Conservation (phyloP, 1,140 invertebrate genomes). For the Anthonomus grandis region DNA sequence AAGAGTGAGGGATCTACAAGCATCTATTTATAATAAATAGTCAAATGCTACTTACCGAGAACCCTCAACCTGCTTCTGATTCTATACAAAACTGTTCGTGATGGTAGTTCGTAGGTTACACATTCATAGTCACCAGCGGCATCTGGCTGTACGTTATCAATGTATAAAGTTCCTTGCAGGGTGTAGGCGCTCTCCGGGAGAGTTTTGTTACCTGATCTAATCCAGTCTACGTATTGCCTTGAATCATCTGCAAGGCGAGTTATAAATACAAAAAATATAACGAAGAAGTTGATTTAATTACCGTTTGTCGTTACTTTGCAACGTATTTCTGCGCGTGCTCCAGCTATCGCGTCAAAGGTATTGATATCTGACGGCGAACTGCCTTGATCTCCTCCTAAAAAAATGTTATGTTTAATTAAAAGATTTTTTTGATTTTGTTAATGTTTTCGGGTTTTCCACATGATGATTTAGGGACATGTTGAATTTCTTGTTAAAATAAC, state of each 20-base stretch:
- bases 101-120: constrained; percentile 49
- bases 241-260: constrained; percentile 4
- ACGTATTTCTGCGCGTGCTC: constrained; percentile 62
- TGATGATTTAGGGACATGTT: no score
- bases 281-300: background rate
- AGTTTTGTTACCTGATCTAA: constrained; percentile 57
- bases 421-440: no score
- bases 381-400: constrained; percentile 23
- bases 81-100: constrained; percentile 26
- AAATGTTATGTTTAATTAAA: no score
- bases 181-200: constrained; percentile 61
- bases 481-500: no score
- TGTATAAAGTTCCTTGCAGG: constrained; percentile 58
- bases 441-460: no score
- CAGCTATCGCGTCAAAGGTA: constrained; percentile 56
- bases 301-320: constrained; percentile 50
- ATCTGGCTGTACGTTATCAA: constrained; percentile 60
- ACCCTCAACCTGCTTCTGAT: constrained; percentile 34
- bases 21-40: constrained; percentile 1
- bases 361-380: constrained; percentile 20
- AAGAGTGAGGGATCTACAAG: no score
- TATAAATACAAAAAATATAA: background rate
- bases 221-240: constrained; percentile 58
- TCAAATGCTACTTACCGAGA: constrained; percentile 35
- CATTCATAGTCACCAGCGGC: constrained; percentile 81